Conservation (phyloP, 2,797 vertebrate species). For the Chromis chromis region DNA sequence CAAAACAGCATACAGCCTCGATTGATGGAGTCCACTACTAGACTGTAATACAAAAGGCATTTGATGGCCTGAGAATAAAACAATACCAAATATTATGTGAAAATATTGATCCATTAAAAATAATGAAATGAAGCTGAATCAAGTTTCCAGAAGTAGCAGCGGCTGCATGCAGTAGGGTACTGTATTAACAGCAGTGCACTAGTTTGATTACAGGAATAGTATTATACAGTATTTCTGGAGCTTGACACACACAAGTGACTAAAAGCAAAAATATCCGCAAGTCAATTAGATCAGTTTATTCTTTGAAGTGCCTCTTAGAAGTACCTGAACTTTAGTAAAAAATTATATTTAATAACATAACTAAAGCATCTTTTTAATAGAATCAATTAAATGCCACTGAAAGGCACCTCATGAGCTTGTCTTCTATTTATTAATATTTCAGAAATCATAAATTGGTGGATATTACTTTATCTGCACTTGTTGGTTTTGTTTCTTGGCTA, state of each 20-base stretch:
- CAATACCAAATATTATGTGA: background rate
- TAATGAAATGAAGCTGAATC: background rate
- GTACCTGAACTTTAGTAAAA: background rate
- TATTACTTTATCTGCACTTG: too few species aligned
- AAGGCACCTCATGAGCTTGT: background rate
- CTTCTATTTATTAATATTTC: background rate
- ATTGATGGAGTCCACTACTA: background rate
- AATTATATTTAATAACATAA: background rate
- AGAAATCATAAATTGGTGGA: too few species aligned
- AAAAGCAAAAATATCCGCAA: background rate
- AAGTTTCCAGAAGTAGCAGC: background rate
- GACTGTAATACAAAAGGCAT: background rate
- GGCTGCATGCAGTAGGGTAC: background rate
- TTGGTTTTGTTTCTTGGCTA: too few species aligned
- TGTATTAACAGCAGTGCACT: background rate
- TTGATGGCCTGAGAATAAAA: constrained; percentile 8
- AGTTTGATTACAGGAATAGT: background rate
- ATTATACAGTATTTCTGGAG: background rate
- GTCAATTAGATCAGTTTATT: background rate
- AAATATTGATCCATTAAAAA: constrained; percentile 7
- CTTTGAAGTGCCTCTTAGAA: background rate
- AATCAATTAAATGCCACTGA: background rate
- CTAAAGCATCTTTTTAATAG: background rate
- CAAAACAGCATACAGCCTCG: constrained; percentile 8
- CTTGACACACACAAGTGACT: background rate